Evolutionary conservation across 2,113 vertebrate genomes (phyloP).

Genomic region (Chunga burmeisteri): DNA sequence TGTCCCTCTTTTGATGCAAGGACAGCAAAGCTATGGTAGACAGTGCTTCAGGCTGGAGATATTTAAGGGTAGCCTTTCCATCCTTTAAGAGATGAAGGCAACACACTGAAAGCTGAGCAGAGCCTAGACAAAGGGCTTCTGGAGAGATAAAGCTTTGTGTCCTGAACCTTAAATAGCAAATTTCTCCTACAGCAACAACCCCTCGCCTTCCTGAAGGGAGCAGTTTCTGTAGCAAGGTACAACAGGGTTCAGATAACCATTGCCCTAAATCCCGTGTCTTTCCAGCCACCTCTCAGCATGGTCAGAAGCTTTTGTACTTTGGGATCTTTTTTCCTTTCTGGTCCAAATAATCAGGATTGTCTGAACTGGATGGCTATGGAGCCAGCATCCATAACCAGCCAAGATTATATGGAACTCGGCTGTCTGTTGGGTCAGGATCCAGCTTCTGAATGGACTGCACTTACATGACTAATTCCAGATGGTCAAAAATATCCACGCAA

Average conservation of each 20-base stretch:
- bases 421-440: not conserved
- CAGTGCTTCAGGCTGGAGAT: not conserved
- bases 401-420: not conserved
- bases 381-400: not conserved
- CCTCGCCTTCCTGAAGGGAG: not conserved
- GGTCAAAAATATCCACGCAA: not conserved
- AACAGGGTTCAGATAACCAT: not conserved
- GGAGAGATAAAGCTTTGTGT: not conserved
- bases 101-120: not conserved
- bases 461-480: not conserved
- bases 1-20: not conserved
- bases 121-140: not conserved
- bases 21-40: not conserved
- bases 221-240: not conserved
- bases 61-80: not conserved
- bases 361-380: not conserved
- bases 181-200: not conserved
- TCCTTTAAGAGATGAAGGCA: not conserved
- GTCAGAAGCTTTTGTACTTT: not conserved
- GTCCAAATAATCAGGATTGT: not conserved
- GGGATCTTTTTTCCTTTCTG: not conserved
- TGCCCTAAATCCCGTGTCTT: not conserved
- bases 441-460: not conserved
- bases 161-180: not conserved
- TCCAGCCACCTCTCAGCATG: not conserved